These are phyloP conservation scores for Pollenia labialis DNA, from an alignment of 2,888 invertebrate species.

Conservation along the genomic window DNA sequence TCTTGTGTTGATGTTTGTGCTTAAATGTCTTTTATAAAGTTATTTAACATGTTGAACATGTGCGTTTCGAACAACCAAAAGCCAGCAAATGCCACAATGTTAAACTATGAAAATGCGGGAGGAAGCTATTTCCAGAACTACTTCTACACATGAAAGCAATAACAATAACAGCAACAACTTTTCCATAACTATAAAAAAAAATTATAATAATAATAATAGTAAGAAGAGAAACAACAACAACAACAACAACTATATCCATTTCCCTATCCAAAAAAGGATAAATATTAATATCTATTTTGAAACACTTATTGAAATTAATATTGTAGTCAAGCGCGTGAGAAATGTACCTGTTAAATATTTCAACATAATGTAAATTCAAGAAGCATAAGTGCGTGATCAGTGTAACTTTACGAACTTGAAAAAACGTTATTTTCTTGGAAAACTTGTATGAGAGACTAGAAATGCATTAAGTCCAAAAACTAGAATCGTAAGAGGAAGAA, in stretches of 20 bases:
- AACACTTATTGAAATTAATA: conserved; percentile 1
- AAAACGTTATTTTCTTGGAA: too few species aligned
- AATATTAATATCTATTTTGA: neutral
- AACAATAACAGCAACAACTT: neutral
- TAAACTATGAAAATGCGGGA: conserved; percentile 1
- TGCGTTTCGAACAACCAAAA: conserved; percentile 3
- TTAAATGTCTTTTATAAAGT: conserved; percentile 21
- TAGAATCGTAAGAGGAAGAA: too few species aligned
- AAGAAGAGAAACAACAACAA: neutral
- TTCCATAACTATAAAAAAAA: neutral
- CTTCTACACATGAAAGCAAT: neutral
- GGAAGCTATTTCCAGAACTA: neutral
- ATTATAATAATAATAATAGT: too few species aligned
- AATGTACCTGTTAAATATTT: too few species aligned
- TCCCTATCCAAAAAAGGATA: neutral
- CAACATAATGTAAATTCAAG: too few species aligned
- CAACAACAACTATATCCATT: neutral
- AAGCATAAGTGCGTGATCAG: too few species aligned
- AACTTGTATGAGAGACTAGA: too few species aligned
- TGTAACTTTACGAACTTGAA: too few species aligned
- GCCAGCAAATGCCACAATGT: conserved; percentile 7
- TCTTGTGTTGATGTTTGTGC: conserved; percentile 13
- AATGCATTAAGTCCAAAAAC: too few species aligned
- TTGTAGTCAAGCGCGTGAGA: neutral
- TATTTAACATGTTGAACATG: conserved; percentile 43